A percentile compares a stretch with the other conserved stretches of the same genome.
phyloP scores from a whole-genome alignment of 2,888 invertebrate genomes.

The Helicoverpa assulta region DNA sequence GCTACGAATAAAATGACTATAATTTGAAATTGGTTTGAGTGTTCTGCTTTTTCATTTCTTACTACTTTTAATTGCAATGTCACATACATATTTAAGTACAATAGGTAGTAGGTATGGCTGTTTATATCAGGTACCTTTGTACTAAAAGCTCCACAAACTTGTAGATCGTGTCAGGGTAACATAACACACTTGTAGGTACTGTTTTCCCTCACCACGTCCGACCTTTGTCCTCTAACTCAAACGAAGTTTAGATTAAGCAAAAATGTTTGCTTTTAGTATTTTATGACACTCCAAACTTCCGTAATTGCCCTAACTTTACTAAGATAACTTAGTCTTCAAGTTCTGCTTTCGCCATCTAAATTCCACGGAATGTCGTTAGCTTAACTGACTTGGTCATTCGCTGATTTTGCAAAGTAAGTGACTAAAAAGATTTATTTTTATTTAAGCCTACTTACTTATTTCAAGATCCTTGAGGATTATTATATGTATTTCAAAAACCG shows the following conservation, averaged over 20 bases:
- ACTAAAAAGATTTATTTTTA: not conserved
- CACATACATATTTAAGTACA: not conserved
- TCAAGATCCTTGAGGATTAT: no score
- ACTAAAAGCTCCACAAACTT: not conserved
- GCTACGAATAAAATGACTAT: no score
- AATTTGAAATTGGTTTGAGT: no score
- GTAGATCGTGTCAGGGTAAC: not conserved
- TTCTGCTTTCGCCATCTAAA: slow-evolving; percentile 35
- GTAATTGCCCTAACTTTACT: slow-evolving; percentile 45
- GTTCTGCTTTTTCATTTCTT: no score
- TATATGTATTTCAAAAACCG: no score
- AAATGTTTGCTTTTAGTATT: slow-evolving; percentile 42
- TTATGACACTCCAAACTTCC: slow-evolving; percentile 33
- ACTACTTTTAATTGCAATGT: not conserved
- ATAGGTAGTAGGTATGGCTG: not conserved
- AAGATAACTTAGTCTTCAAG: slow-evolving; percentile 35
- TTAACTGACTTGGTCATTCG: not conserved
- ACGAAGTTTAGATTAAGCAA: slow-evolving; percentile 29
- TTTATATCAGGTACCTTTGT: not conserved
- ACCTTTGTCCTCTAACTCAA: slow-evolving; percentile 12
- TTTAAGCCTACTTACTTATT: no score
- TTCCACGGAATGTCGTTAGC: slow-evolving; percentile 9
- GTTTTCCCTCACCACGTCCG: not conserved
- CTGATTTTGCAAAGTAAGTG: not conserved
- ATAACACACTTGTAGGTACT: not conserved